Evolutionary conservation across 1,140 invertebrate species (phyloP).

Genomic region (Lycorma delicatula): DNA sequence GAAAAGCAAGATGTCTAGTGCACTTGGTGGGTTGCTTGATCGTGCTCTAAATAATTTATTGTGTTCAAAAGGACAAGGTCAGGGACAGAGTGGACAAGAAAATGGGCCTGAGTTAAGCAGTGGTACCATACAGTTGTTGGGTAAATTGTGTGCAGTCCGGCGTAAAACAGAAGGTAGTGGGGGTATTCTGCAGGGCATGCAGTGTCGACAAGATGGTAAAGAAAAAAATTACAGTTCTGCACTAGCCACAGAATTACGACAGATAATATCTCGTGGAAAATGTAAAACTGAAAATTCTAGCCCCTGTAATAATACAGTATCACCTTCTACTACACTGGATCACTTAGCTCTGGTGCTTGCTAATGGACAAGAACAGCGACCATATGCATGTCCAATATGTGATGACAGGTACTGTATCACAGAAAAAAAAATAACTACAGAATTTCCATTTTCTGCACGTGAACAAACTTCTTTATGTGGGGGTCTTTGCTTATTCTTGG

Average conservation of each 20-base stretch:
- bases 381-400: slow-evolving; percentile 15
- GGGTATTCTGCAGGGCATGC: not conserved
- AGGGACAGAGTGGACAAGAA: not conserved
- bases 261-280: not conserved
- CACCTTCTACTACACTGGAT: slow-evolving; percentile 8
- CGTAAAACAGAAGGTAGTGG: slow-evolving; percentile 8
- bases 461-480: too few relatives aligned
- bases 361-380: not conserved
- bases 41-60: slow-evolving; percentile 26
- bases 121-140: slow-evolving; percentile 19
- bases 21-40: slow-evolving; percentile 28
- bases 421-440: not conserved
- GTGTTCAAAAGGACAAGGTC: slow-evolving; percentile 5
- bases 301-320: not conserved
- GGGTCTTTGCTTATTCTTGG: too few relatives aligned
- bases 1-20: slow-evolving; percentile 29
- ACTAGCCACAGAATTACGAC: not conserved
- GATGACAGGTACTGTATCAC: slow-evolving; percentile 2
- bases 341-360: slow-evolving; percentile 11
- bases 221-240: not conserved
- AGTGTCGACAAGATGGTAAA: not conserved
- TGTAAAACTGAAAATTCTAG: not conserved
- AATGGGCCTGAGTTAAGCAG: slow-evolving; percentile 1
- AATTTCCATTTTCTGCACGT: too few relatives aligned
- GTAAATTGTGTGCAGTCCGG: slow-evolving; percentile 19